Conservation (phyloP, 2,888 invertebrate species). For the Tachina grossa region DNA sequence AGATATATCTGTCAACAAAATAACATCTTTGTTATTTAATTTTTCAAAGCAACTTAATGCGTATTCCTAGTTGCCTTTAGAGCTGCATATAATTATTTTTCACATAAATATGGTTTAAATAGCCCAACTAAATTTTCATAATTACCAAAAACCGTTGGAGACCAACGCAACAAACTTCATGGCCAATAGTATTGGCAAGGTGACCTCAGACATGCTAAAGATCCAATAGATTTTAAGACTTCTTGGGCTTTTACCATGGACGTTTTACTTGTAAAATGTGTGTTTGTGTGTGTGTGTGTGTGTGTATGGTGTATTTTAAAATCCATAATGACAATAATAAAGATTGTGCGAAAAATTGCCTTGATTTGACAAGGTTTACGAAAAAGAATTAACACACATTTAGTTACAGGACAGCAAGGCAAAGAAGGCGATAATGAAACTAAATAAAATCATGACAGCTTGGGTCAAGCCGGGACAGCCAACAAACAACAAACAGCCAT, state of each 20-base stretch:
- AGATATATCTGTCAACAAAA: conserved; percentile 8
- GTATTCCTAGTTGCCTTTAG: conserved; percentile 26
- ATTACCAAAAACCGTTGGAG: conserved; percentile 67
- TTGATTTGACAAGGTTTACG: conserved; percentile 66
- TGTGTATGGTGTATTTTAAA: conserved; percentile 33
- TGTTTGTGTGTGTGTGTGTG: conserved; percentile 15
- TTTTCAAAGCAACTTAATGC: too few species aligned
- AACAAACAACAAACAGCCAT: conserved; percentile 1
- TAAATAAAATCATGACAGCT: conserved; percentile 34
- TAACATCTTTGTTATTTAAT: conserved; percentile 55
- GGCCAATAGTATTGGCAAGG: conserved; percentile 45
- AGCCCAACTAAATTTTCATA: conserved; percentile 56
- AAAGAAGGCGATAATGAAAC: conserved; percentile 6
- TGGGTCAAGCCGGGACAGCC: conserved; percentile 26
- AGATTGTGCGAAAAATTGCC: conserved; percentile 69
- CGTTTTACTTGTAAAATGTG: conserved; percentile 1
- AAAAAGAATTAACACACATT: conserved; percentile 58
- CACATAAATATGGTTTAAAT: conserved; percentile 65
- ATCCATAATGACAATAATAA: conserved; percentile 61
- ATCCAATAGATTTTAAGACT: conserved; percentile 26
- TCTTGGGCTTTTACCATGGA: conserved; percentile 12
- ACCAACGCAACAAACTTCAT: conserved; percentile 50
- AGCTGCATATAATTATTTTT: conserved; percentile 61
- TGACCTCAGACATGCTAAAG: conserved; percentile 52
- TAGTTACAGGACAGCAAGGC: not conserved